Evolutionary conservation across 2,797 vertebrate genomes (phyloP).

Genomic region (Meda fulgida): DNA sequence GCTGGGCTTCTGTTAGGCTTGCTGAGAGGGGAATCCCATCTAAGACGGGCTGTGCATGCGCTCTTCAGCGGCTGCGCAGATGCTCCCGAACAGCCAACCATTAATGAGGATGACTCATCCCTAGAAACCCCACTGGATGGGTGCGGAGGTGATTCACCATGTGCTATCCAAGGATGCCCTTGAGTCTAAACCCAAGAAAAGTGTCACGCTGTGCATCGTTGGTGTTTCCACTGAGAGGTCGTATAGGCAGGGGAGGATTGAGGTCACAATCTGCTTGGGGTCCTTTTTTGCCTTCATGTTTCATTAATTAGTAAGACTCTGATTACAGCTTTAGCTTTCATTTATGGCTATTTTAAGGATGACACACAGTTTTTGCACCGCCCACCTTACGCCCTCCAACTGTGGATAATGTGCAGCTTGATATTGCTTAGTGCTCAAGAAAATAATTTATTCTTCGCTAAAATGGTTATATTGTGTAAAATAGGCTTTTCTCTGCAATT

Average conservation of each 20-base stretch:
- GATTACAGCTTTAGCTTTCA: constrained; percentile 20
- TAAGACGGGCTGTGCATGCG: constrained; percentile 51
- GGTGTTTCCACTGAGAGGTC: constrained; percentile 18
- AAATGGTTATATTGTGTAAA: background rate
- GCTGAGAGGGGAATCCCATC: constrained; percentile 67
- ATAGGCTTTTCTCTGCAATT: background rate
- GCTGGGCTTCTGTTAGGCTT: constrained; percentile 59
- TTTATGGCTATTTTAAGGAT: constrained; percentile 27
- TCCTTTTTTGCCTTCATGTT: constrained; percentile 33
- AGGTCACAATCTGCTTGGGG: constrained; percentile 34
- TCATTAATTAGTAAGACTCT: constrained; percentile 39
- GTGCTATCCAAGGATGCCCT: constrained; percentile 41
- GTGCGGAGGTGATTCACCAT: constrained; percentile 75
- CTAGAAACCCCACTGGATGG: constrained; percentile 75
- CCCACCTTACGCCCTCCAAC: constrained; percentile 29
- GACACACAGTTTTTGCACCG: constrained; percentile 19
- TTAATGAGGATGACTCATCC: constrained; percentile 81
- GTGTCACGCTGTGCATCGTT: constrained; percentile 6
- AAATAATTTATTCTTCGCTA: background rate
- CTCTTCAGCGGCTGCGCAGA: constrained; percentile 54
- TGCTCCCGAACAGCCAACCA: constrained; percentile 70
- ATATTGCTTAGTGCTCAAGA: background rate
- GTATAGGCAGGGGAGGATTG: constrained; percentile 18
- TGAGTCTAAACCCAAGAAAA: constrained; percentile 20
- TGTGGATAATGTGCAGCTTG: constrained; percentile 5